Percentiles rank a stretch among this genome's conserved stretches.
Conservation (phyloP, 2,113 vertebrate species). For the Labeo catla region DNA sequence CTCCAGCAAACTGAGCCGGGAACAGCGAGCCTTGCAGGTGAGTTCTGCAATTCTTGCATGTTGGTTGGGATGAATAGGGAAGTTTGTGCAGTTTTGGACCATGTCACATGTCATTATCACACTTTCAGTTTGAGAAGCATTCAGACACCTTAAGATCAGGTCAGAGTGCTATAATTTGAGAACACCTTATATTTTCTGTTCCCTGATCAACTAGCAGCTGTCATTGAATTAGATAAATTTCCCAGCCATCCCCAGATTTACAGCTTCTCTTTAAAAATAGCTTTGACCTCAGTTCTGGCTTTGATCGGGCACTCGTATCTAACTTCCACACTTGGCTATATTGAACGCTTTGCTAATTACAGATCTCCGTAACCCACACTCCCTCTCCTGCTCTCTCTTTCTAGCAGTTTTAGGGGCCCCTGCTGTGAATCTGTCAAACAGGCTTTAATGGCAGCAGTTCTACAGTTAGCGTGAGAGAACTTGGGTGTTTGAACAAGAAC, state of each 20-base stretch:
- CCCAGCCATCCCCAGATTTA: conserved; percentile 19
- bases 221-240: background rate
- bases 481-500: conserved; percentile 22
- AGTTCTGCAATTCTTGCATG: conserved; percentile 63
- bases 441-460: conserved; percentile 45
- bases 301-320: conserved; percentile 46
- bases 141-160: background rate
- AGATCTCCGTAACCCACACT: conserved; percentile 51
- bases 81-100: conserved; percentile 10
- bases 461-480: conserved; percentile 37
- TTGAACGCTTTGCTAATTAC: conserved; percentile 56
- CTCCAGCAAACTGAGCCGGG: conserved; percentile 96
- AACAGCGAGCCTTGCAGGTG: conserved; percentile 98
- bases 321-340: conserved; percentile 46
- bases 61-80: background rate
- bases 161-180: conserved; percentile 4
- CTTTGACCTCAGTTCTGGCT: conserved; percentile 38
- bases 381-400: conserved; percentile 9
- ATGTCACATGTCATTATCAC: conserved; percentile 18
- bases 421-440: conserved; percentile 51
- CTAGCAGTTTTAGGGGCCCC: conserved; percentile 30
- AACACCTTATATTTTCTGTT: conserved; percentile 3
- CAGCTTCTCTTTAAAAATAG: conserved; percentile 16
- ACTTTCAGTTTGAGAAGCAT: conserved; percentile 20
- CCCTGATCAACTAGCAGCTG: background rate